phyloP scores from a whole-genome alignment of 2,113 vertebrate genomes.

The Bufo gargarizans region DNA sequence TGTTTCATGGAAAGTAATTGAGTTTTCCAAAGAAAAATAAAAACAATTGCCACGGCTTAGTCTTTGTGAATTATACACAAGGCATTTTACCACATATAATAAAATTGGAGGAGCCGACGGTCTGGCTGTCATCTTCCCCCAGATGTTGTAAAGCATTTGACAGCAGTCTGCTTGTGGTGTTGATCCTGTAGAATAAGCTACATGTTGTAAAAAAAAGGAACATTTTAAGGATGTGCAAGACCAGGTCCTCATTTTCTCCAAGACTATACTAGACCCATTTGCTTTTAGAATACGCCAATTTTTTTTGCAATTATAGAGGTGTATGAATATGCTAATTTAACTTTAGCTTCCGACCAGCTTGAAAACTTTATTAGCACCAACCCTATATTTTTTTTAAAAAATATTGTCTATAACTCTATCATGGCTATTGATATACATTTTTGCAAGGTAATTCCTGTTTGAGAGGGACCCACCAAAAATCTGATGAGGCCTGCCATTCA shows the following conservation, averaged over 20 bases:
- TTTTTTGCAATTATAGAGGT: not conserved
- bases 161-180: not conserved
- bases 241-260: not conserved
- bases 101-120: slow-evolving; percentile 17
- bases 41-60: slow-evolving; percentile 8
- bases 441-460: too few relatives aligned
- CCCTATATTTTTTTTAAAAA: too few relatives aligned
- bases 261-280: not conserved
- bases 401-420: too few relatives aligned
- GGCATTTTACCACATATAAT: slow-evolving; percentile 22
- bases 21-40: slow-evolving; percentile 17
- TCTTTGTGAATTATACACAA: slow-evolving; percentile 11
- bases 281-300: not conserved
- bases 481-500: too few relatives aligned
- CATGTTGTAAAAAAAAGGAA: not conserved
- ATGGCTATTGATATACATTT: too few relatives aligned
- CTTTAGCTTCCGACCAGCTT: too few relatives aligned
- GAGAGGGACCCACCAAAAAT: too few relatives aligned
- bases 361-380: too few relatives aligned
- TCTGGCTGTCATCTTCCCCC: slow-evolving; percentile 11
- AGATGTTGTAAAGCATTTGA: slow-evolving; percentile 16
- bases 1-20: slow-evolving; percentile 14
- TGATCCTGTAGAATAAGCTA: not conserved
- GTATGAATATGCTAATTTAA: not conserved
- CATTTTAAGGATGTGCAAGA: not conserved